A percentile compares a stretch with the other conserved stretches of the same genome.
These are phyloP conservation scores for Chalcis sispes DNA, from an alignment of 2,888 invertebrate genomes.

Conservation along the genomic window DNA sequence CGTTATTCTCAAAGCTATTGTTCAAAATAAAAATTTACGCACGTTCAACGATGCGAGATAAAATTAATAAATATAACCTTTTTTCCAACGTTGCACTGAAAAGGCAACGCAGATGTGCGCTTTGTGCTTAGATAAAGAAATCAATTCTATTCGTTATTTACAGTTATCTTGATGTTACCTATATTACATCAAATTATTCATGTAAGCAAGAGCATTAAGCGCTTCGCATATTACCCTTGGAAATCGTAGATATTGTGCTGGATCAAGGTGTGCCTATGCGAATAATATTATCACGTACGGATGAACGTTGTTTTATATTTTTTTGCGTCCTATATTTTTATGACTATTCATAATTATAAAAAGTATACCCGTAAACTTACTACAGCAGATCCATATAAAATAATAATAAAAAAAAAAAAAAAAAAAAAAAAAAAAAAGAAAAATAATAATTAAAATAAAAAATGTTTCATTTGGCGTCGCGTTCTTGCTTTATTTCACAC, in stretches of 20 bases:
- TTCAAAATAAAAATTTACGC: slow-evolving; percentile 1
- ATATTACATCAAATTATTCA: slow-evolving; percentile 39
- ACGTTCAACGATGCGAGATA: slow-evolving; percentile 23
- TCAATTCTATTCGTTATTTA: slow-evolving; percentile 25
- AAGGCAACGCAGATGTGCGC: slow-evolving; percentile 17
- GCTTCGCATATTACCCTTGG: slow-evolving; percentile 32
- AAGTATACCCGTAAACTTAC: slow-evolving; percentile 12
- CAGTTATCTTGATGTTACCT: slow-evolving; percentile 36
- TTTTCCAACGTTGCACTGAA: slow-evolving; percentile 20
- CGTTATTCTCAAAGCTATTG: too few species aligned
- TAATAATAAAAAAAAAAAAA: too few species aligned
- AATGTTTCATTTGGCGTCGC: too few species aligned
- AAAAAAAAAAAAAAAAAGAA: too few species aligned
- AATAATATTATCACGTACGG: slow-evolving; percentile 6
- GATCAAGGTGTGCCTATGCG: slow-evolving; percentile 42
- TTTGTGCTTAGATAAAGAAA: slow-evolving; percentile 37
- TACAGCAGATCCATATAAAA: too few species aligned
- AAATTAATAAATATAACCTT: slow-evolving; percentile 23
- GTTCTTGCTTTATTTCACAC: not conserved
- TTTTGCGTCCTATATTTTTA: slow-evolving; percentile 27
- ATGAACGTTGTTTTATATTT: slow-evolving; percentile 14
- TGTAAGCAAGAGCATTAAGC: slow-evolving; percentile 11
- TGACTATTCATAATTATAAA: slow-evolving; percentile 39
- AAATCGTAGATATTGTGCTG: slow-evolving; percentile 29
- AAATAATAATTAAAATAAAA: too few species aligned